Base-by-base conservation (phyloP, 2,113 vertebrate genomes). In the Cyprinus carpio region DNA sequence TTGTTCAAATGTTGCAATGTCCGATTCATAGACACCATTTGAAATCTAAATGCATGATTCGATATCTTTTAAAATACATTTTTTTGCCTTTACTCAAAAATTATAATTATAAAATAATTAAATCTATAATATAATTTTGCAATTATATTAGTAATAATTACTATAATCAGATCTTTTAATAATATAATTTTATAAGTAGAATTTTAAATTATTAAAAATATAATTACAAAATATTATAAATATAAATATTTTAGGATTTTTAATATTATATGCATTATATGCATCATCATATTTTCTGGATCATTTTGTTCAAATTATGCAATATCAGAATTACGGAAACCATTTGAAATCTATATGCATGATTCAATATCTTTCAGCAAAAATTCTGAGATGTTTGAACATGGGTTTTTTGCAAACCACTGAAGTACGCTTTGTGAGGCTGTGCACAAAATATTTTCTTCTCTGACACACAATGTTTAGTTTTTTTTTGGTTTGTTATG, bases 291-390 rank as follows among this genome's bases (percentile, higher is more conserved):
- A 71, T 40, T 37, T n/a, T 23, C n/a, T 23, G 18, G 8, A 37
- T 20, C 9, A 5, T 71, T 23, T 37, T 40, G 67, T 40, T 4
- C 34, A 12, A 20, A 40, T 40, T 16, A 34, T 40, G 71, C 37
- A 74, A 46, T 37, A n/a, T 74, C 71, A 46, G 71, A 74, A 74
- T 74, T 74, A 74, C 8, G 40, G 11, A 13, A 74, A 40, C 18
- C 4, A 71, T 71, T 1, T 71, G 31, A 37, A 64, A 23, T 75
- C 20, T 23, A 34, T 34, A 6, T 23, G 51, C 29, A 56, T 62
- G 56, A 40, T 58, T 58, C 29, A 58, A 56, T 8, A 58, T 5
- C 31, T 62, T 79, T 60, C 54, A 16, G 76, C 56, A 40, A 60
- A 78, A 12, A 37, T n/a, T 23, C 29, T 34, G 16, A 77, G 25